Percentiles rank a stretch among this genome's conserved stretches.
Conservation (phyloP, 2,113 vertebrate genomes). For the Sterrhoptilus dennistouni region DNA sequence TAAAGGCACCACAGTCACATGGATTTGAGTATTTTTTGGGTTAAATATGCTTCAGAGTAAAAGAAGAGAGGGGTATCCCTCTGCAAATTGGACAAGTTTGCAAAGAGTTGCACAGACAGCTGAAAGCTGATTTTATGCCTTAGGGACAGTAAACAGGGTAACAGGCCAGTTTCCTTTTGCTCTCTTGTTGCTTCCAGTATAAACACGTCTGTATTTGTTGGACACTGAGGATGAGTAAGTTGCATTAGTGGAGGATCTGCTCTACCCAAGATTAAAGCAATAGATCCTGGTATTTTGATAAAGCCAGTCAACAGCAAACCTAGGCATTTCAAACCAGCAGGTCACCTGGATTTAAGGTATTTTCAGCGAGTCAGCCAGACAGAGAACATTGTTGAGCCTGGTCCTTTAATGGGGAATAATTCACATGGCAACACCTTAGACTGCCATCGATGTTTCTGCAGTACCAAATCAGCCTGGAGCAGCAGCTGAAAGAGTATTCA, state of each 20-base stretch:
- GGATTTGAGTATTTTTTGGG: not conserved
- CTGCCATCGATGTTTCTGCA: not conserved
- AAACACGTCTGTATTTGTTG: not conserved
- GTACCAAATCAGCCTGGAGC: not conserved
- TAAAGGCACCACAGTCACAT: not conserved
- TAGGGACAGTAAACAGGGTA: not conserved
- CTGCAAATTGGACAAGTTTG: not conserved
- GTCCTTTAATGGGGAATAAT: not conserved
- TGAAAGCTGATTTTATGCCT: not conserved
- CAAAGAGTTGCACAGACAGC: not conserved
- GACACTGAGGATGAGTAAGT: too few relatives aligned
- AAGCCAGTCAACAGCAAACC: not conserved
- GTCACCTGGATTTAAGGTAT: not conserved
- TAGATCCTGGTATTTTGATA: not conserved
- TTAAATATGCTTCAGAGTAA: conserved; percentile 5
- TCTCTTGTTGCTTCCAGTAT: not conserved
- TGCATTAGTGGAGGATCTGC: not conserved
- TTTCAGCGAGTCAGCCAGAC: not conserved
- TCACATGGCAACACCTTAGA: not conserved
- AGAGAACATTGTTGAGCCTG: not conserved
- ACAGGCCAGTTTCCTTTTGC: not conserved
- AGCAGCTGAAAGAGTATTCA: not conserved
- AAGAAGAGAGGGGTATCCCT: not conserved
- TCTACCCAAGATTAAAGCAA: not conserved
- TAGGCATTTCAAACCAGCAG: not conserved